Conservation (phyloP, 2,113 vertebrate species). For the Myanophis thanlyinensis region DNA sequence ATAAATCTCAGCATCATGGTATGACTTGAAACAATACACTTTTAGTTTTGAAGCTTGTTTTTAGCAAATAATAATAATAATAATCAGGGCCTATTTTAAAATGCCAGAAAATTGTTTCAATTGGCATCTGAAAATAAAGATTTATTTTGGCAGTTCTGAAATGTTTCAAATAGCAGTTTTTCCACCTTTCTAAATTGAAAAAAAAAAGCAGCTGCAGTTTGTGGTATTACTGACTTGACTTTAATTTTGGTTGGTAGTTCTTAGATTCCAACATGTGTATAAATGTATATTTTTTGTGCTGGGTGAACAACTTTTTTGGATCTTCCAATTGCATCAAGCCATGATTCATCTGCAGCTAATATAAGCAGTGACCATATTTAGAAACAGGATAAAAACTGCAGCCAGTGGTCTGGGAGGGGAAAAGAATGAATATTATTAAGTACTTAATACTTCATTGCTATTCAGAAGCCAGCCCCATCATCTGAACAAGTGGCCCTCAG, state of each 20-base stretch:
- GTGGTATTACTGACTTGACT: neutral
- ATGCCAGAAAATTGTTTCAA: slow-evolving; percentile 11
- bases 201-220: neutral
- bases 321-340: neutral
- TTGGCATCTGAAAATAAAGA: slow-evolving; percentile 15
- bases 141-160: slow-evolving; percentile 18
- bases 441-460: neutral
- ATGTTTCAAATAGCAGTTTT: neutral
- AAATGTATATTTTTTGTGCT: neutral
- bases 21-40: neutral
- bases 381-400: neutral
- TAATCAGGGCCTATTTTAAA: neutral
- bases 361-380: neutral
- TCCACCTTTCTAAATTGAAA: neutral
- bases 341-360: neutral
- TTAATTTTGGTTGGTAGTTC: neutral
- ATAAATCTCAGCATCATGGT: neutral
- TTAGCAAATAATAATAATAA: neutral
- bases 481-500: neutral
- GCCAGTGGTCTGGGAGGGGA: neutral
- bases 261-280: neutral
- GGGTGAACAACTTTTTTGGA: neutral
- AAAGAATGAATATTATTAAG: neutral
- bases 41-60: slow-evolving; percentile 3
- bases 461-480: neutral